phyloP scores from a whole-genome alignment of 2,888 invertebrate species.

The Agrotis ipsilon region DNA sequence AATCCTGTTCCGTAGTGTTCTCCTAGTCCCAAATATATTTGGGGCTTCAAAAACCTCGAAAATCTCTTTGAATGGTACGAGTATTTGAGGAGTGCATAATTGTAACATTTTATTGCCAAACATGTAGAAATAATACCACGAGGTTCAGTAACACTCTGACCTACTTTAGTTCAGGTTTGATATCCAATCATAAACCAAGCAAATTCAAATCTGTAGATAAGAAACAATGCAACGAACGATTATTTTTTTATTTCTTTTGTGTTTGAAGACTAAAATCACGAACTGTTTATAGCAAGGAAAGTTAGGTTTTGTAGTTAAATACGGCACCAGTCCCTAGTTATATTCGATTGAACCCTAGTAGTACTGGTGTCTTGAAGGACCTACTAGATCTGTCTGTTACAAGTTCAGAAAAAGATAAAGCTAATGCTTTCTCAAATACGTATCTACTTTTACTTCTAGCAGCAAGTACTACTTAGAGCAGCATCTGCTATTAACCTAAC shows the following conservation, averaged over 20 bases:
- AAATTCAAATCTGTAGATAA: slow-evolving; percentile 3
- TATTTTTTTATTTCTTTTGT: not conserved
- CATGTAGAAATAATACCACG: slow-evolving; percentile 5
- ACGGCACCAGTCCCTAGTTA: no score
- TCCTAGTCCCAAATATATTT: no score
- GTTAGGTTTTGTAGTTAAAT: no score
- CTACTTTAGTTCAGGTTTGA: slow-evolving; percentile 7
- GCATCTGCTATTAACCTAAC: not conserved
- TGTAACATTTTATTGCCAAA: no score
- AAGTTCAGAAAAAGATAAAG: not conserved
- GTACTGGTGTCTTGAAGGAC: no score
- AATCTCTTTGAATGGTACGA: not conserved
- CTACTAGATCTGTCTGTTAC: no score
- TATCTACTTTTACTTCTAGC: not conserved
- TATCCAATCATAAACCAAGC: slow-evolving; percentile 6
- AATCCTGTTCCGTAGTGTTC: no score
- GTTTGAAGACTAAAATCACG: not conserved
- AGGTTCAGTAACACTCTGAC: slow-evolving; percentile 13
- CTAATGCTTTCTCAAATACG: not conserved
- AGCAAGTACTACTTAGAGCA: not conserved
- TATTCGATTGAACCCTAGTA: not conserved
- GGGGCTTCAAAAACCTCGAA: not conserved
- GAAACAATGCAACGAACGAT: not conserved
- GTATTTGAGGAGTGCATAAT: not conserved
- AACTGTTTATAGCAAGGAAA: not conserved